Base-by-base conservation (phyloP, 2,797 vertebrate species). In the Ispidina lecontei region DNA sequence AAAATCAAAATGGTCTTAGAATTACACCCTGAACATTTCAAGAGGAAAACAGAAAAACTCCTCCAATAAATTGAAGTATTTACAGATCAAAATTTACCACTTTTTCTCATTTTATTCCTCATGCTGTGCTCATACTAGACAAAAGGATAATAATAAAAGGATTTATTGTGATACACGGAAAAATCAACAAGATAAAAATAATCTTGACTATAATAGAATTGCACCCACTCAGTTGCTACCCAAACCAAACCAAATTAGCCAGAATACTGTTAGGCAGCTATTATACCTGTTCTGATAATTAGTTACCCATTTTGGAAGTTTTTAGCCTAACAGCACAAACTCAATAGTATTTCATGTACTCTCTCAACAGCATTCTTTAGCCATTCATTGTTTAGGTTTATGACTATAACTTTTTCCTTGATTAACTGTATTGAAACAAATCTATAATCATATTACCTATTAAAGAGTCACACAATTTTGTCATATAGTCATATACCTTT, bases 1-100 rank as follows among this genome's bases (percentile, higher is more conserved):
- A 95, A 95, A 94, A 44, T 94, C 46, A 63, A 92, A 96, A 91
- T 14, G 13, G 29, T 86, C 94, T 76, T 90, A 82, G 80, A 90
- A 91, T 65, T 56, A 82, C 35, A 72, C n/a, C 59, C 31, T 82
- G 37, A 39, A 73, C 59, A 62, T 64, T 84, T 25, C 63, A 86
- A 86, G n/a, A 79, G 10, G 16, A 77, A 77, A 88, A 82, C 10
- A 73, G 8, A 70, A 87, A 35, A 49, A n/a, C 21, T 41, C 35
- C 72, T 26, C 29, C 47, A 88, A 54, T 41, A 71, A 90, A 83
- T 39, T 3, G 49, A 84, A 67, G 28, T 62, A 80, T 78, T 82
- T 75, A 75, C 60, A 70, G 43, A 75, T 44, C 23, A 87, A 77
- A 81, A 71, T 73, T 49, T 68, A 77, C 14, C 23, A 59, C 23